A percentile compares a stretch with the other conserved stretches of the same genome.
Conservation (phyloP, 2,888 invertebrate species). For the Drosophila neotestacea region DNA sequence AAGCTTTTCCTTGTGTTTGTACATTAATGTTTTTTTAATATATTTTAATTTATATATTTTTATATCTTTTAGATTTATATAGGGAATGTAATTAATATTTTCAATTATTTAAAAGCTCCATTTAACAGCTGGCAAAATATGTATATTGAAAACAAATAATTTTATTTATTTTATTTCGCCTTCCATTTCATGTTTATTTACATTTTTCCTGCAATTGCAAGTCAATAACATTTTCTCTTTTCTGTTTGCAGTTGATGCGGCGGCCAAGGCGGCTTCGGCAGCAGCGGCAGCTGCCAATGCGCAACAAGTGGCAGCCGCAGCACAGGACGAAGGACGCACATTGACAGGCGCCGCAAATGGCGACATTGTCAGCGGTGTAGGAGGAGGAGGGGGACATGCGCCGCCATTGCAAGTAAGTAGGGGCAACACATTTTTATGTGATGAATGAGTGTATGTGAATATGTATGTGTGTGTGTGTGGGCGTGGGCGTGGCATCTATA, state of each 20-base stretch:
- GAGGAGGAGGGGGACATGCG: slow-evolving; percentile 84
- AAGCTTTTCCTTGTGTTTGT: background rate
- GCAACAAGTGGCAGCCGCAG: slow-evolving; percentile 81
- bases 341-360: slow-evolving; percentile 87
- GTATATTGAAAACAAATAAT: background rate
- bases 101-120: slow-evolving; percentile 6
- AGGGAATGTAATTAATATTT: background rate
- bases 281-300: slow-evolving; percentile 65
- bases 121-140: background rate
- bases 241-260: slow-evolving; percentile 79
- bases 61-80: background rate
- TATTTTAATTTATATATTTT: background rate
- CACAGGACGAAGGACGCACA: slow-evolving; percentile 83
- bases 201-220: slow-evolving; percentile 12
- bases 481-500: slow-evolving; percentile 40
- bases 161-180: background rate
- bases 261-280: slow-evolving; percentile 63
- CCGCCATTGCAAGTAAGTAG: slow-evolving; percentile 87
- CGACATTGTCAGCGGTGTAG: slow-evolving; percentile 85
- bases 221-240: slow-evolving; percentile 15
- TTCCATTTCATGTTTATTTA: slow-evolving; percentile 1
- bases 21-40: background rate
- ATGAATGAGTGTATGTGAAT: no score
- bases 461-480: slow-evolving; percentile 15
- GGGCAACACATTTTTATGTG: no score